Conservation (phyloP, 2,797 vertebrate genomes). For the Acanthurus tractus region DNA sequence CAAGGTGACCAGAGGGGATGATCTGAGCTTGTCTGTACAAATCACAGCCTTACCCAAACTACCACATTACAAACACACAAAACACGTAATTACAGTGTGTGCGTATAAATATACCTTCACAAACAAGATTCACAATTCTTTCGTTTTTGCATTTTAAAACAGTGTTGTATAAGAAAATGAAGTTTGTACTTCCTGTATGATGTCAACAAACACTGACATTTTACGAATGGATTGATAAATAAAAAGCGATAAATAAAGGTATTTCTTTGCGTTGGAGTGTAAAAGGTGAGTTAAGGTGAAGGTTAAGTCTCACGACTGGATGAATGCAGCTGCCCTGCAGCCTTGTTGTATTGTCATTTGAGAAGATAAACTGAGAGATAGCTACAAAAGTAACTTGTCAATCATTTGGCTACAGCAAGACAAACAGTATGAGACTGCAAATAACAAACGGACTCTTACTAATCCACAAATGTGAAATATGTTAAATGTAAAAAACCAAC, state of each 20-base stretch:
- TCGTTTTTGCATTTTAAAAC: too few species aligned
- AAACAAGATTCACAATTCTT: not conserved
- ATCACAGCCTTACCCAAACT: conserved; percentile 3
- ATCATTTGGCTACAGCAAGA: not conserved
- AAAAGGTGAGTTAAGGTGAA: too few species aligned
- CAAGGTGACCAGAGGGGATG: conserved; percentile 18
- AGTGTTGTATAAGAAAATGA: not conserved
- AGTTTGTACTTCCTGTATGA: not conserved
- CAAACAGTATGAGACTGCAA: not conserved
- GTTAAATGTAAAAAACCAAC: not conserved
- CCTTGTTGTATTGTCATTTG: too few species aligned
- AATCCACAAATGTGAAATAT: not conserved
- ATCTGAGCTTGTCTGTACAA: conserved; percentile 35
- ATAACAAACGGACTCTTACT: not conserved
- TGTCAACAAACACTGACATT: not conserved
- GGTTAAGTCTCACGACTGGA: too few species aligned
- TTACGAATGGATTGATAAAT: too few species aligned
- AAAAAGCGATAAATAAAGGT: not conserved
- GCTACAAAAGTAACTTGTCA: not conserved
- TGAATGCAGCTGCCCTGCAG: too few species aligned
- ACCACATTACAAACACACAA: not conserved
- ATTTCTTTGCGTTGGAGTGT: too few species aligned
- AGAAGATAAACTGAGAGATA: not conserved
- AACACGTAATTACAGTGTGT: not conserved
- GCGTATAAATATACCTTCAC: not conserved